A percentile compares a stretch with the other conserved stretches of the same genome.
Conservation (phyloP, 2,888 invertebrate genomes). For the Biston betularia region DNA sequence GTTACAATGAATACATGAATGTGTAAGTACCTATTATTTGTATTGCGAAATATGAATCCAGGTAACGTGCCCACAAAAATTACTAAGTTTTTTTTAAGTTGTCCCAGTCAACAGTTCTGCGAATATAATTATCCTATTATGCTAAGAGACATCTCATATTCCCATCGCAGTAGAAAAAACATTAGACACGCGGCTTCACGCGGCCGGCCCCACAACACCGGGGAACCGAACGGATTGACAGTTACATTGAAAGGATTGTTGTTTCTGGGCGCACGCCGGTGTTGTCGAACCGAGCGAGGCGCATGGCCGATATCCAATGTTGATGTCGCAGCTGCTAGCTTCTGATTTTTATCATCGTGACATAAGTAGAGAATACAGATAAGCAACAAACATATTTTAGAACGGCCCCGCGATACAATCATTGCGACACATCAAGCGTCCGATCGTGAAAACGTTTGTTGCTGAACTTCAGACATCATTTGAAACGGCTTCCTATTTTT, state of each 20-base stretch:
- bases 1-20: no score
- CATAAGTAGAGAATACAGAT: conserved; percentile 3
- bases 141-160: conserved; percentile 29
- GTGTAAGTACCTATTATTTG: no score
- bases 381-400: neutral
- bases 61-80: neutral
- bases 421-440: neutral
- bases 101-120: neutral
- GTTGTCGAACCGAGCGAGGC: conserved; percentile 34
- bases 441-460: no score
- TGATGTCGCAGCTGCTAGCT: conserved; percentile 30
- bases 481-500: neutral
- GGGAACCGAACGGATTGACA: conserved; percentile 41
- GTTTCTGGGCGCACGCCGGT: conserved; percentile 44
- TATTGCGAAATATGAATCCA: neutral
- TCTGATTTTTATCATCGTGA: conserved; percentile 23
- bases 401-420: neutral
- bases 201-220: conserved; percentile 25
- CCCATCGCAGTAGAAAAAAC: conserved; percentile 45
- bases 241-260: conserved; percentile 46
- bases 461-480: neutral
- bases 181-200: conserved; percentile 46
- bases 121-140: neutral
- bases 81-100: neutral
- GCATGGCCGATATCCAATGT: conserved; percentile 32